Conservation (phyloP, 2,113 vertebrate species). For the Eurypyga helias region DNA sequence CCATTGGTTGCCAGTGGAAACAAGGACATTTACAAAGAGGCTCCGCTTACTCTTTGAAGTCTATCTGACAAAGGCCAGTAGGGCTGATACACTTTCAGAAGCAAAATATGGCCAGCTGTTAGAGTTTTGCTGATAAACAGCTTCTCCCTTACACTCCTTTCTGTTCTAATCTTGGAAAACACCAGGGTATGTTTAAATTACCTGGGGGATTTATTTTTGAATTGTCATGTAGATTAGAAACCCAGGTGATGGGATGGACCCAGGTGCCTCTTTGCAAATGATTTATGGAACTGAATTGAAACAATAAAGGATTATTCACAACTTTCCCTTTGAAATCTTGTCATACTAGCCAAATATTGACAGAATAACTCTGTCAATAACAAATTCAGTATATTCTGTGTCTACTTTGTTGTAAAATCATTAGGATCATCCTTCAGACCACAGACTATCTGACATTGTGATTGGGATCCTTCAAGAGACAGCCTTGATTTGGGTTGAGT, state of each 20-base stretch:
- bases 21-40: neutral
- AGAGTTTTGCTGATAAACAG: neutral
- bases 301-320: neutral
- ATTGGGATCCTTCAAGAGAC: neutral
- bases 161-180: neutral
- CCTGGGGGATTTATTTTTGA: neutral
- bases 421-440: neutral
- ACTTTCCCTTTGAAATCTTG: neutral
- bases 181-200: neutral
- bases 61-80: neutral
- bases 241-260: neutral
- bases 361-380: neutral
- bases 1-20: conserved; percentile 34
- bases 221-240: neutral
- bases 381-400: neutral
- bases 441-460: neutral
- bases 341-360: neutral
- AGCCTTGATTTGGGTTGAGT: neutral
- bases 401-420: neutral
- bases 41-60: neutral
- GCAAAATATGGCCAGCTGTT: neutral
- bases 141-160: neutral
- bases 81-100: neutral
- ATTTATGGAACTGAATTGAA: neutral
- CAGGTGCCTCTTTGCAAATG: neutral